Conservation (phyloP, 2,113 vertebrate species). For the Psammodynastes pulverulentus region DNA sequence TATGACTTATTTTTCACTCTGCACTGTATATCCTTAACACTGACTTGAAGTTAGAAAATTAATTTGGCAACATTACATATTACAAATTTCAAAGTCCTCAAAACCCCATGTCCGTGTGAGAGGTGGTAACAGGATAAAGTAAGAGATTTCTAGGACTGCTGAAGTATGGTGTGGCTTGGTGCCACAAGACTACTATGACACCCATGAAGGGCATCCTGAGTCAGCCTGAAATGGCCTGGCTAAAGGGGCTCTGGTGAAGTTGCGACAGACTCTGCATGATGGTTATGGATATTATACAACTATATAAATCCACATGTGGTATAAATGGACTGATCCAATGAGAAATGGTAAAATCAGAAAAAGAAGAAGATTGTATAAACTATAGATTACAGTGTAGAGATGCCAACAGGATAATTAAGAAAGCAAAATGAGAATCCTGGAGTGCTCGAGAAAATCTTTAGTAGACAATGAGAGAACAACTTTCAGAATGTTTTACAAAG, state of each 20-base stretch:
- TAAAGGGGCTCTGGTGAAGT: neutral
- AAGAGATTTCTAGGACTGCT: neutral
- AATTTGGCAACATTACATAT: neutral
- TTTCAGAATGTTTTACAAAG: neutral
- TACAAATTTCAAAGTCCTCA: neutral
- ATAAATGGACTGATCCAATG: neutral
- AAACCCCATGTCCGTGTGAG: neutral
- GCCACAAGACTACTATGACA: neutral
- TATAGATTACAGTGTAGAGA: neutral
- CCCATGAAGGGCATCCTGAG: neutral
- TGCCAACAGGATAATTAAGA: neutral
- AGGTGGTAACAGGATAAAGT: neutral
- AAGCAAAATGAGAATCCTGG: neutral
- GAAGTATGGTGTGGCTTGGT: neutral
- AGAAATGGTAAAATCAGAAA: neutral
- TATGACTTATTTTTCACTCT: neutral
- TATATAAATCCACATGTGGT: neutral
- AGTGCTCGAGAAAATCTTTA: neutral
- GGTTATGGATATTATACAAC: neutral
- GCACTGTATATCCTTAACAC: neutral
- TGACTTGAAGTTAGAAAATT: neutral
- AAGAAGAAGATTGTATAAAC: neutral
- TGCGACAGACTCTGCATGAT: neutral
- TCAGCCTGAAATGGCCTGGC: neutral
- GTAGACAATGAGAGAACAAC: neutral